Conservation (phyloP, 2,888 invertebrate species). For the Deroplatys truncata region DNA sequence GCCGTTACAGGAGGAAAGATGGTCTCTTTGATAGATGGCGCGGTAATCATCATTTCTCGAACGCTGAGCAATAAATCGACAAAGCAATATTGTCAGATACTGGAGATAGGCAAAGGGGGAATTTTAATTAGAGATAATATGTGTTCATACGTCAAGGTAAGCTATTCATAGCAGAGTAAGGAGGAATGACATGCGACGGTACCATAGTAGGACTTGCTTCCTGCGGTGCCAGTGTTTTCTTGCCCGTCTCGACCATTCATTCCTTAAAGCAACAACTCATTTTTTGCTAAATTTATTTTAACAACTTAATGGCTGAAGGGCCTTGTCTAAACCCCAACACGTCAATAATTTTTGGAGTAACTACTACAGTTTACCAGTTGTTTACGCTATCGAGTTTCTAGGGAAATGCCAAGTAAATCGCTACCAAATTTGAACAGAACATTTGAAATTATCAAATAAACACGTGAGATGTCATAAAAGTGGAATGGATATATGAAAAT, state of each 20-base stretch:
- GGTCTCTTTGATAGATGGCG: neutral
- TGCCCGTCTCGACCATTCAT: neutral
- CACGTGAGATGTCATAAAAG: too few relatives aligned
- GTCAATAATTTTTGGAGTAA: too few relatives aligned
- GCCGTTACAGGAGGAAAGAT: neutral
- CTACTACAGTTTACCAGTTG: too few relatives aligned
- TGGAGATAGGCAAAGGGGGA: neutral
- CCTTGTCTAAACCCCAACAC: too few relatives aligned
- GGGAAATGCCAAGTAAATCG: too few relatives aligned
- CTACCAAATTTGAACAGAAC: too few relatives aligned
- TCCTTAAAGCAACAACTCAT: neutral
- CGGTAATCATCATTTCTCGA: neutral
- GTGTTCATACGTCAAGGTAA: neutral
- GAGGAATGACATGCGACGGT: neutral
- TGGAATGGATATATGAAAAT: too few relatives aligned
- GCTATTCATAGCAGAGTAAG: neutral
- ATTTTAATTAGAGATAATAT: neutral
- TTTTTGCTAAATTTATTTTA: neutral
- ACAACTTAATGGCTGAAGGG: too few relatives aligned
- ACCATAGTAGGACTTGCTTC: neutral
- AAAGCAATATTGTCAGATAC: neutral
- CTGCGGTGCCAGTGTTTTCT: neutral
- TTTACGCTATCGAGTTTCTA: too few relatives aligned
- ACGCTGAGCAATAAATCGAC: neutral
- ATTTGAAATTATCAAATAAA: too few relatives aligned